Percentiles rank a stretch among this genome's conserved stretches.
Conservation (phyloP, 2,113 vertebrate genomes). For the Lethenteron reissneri region DNA sequence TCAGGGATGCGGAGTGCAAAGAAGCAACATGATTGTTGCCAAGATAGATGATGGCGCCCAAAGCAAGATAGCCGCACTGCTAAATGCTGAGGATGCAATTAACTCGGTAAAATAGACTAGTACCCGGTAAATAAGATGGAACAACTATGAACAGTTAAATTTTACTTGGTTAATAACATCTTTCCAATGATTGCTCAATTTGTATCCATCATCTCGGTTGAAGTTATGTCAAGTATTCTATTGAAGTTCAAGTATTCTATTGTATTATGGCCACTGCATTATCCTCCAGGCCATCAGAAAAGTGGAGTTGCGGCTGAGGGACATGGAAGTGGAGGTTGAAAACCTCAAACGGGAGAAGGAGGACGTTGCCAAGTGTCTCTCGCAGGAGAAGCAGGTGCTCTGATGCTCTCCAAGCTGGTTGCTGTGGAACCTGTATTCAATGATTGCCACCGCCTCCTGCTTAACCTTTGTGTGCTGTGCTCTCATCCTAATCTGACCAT, state of each 20-base stretch:
- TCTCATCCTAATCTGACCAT: too few relatives aligned
- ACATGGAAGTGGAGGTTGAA: conserved; percentile 13
- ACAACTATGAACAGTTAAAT: too few relatives aligned
- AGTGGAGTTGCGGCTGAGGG: conserved; percentile 15
- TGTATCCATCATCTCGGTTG: too few relatives aligned
- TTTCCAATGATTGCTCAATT: too few relatives aligned
- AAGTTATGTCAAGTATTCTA: too few relatives aligned
- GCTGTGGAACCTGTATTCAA: background rate
- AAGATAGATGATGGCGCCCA: background rate
- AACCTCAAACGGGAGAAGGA: conserved; percentile 9
- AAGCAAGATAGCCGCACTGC: background rate
- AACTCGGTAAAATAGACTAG: too few relatives aligned
- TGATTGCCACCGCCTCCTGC: too few relatives aligned
- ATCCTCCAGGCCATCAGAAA: conserved; percentile 17
- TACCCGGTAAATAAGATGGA: too few relatives aligned
- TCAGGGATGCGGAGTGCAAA: background rate
- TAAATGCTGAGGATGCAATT: too few relatives aligned
- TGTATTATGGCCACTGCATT: accelerated
- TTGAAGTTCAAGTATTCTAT: too few relatives aligned
- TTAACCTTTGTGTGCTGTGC: too few relatives aligned
- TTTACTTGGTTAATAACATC: too few relatives aligned
- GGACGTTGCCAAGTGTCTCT: conserved; percentile 11
- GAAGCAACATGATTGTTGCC: background rate
- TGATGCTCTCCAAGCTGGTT: background rate
- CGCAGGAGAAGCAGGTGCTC: conserved; percentile 18